phyloP scores from a whole-genome alignment of 2,888 invertebrate genomes.

The Notocelia uddmanniana region DNA sequence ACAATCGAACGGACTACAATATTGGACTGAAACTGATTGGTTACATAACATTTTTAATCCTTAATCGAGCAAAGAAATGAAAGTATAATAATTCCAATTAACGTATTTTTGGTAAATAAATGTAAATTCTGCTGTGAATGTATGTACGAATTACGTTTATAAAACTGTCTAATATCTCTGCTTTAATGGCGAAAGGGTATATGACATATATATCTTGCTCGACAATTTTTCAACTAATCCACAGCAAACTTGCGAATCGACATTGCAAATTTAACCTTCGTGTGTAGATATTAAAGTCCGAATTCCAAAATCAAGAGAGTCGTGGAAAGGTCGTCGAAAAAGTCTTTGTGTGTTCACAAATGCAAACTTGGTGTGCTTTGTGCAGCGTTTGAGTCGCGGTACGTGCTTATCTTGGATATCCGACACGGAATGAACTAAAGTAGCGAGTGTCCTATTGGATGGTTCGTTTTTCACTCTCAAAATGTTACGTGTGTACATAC shows the following conservation, averaged over 20 bases:
- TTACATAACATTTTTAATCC: no score
- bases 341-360: constrained; percentile 2
- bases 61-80: background rate
- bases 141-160: background rate
- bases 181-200: no score
- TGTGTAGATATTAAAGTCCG: no score
- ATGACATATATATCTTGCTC: no score
- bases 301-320: no score
- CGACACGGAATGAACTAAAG: constrained; percentile 11
- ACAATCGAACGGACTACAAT: no score
- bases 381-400: background rate
- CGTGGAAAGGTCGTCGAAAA: background rate
- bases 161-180: background rate
- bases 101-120: background rate
- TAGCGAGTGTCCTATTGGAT: background rate
- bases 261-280: no score
- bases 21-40: no score
- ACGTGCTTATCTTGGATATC: background rate
- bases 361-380: constrained; percentile 12
- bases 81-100: background rate
- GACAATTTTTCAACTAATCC: no score
- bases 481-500: background rate
- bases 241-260: no score
- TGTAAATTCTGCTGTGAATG: background rate
- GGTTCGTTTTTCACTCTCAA: background rate